phyloP scores from a whole-genome alignment of 2,113 vertebrate species.

The Actenoides lindsayi region DNA sequence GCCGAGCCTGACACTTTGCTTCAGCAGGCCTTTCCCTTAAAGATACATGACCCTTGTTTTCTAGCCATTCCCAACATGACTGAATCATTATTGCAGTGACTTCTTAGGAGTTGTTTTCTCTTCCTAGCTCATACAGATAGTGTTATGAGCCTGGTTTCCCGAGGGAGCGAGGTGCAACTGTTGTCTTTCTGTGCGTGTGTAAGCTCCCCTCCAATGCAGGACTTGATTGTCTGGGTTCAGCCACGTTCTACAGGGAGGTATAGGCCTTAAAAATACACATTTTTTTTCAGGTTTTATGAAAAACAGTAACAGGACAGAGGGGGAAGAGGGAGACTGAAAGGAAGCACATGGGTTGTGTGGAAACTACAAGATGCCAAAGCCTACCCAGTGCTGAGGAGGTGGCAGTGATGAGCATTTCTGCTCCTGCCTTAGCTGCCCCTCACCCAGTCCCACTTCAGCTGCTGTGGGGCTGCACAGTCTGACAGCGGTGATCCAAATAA shows the following conservation, averaged over 20 bases:
- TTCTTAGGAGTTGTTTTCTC: neutral
- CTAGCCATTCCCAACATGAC: too few species aligned
- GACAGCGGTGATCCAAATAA: neutral
- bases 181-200: neutral
- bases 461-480: accelerated
- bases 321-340: neutral
- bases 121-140: neutral
- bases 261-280: neutral
- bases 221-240: neutral
- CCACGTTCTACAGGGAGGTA: neutral
- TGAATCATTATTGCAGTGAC: neutral
- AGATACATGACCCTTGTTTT: too few species aligned
- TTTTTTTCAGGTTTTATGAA: neutral
- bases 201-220: neutral
- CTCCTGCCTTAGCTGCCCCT: neutral
- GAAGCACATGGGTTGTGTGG: neutral
- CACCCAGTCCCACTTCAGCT: neutral
- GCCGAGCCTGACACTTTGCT: too few species aligned
- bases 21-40: too few species aligned
- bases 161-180: neutral
- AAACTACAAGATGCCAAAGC: neutral
- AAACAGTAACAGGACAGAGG: neutral
- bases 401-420: neutral
- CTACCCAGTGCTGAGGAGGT: neutral
- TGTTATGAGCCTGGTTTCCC: neutral